Base-by-base conservation (phyloP, 2,888 invertebrate species). In the Temnothorax rugatulus region DNA sequence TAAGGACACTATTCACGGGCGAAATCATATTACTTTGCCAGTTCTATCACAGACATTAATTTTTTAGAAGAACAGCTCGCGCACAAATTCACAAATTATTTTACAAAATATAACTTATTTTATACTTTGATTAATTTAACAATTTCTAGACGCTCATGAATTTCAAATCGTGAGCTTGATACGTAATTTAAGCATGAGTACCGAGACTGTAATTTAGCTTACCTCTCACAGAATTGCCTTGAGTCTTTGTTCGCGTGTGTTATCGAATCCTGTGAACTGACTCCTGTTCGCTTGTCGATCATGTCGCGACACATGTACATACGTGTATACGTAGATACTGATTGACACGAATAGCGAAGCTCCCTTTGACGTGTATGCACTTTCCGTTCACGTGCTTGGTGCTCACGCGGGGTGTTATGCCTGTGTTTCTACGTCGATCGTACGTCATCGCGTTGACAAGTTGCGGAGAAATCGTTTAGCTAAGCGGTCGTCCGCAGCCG, bases 381-480 rank as follows among this genome's bases (percentile, higher is more conserved):
- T 81, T 81, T 71, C 79, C 57, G 69, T n/a, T 41, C 66, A 57
- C 25, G 8, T 76, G 76, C 25, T 52, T 54, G 41, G 77, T 64
- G 77, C 18, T 61, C 34, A 59, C 38, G 71, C 68, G 7, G 11
- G 59, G 47, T 71, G 71, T 71, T 71, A 59, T 34, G 47, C 79
- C 38, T 81, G 47, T 71, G 71, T 71, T 81, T 71, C 79, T 71
- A 61, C 18, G 79, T 81, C 79, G 71, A 81, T 71, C 71, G 71
- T 47, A 81, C 79, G 79, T 81, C 79, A 81, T 38, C 59, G 57
- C 57, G 68, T 47, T 81, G 79, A 81, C 79, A 81, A 81, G 79
- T 69, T 81, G 71, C 59, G 71, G 71, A 41, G 66, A 81, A 71
- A 81, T 81, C 79, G 79, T 81, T 81, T 71, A 81, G 71, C 47